Evolutionary conservation across 2,113 vertebrate genomes (phyloP), one percentile per base, ranked within the genome.

Genomic region (Pao palembangensis): DNA sequence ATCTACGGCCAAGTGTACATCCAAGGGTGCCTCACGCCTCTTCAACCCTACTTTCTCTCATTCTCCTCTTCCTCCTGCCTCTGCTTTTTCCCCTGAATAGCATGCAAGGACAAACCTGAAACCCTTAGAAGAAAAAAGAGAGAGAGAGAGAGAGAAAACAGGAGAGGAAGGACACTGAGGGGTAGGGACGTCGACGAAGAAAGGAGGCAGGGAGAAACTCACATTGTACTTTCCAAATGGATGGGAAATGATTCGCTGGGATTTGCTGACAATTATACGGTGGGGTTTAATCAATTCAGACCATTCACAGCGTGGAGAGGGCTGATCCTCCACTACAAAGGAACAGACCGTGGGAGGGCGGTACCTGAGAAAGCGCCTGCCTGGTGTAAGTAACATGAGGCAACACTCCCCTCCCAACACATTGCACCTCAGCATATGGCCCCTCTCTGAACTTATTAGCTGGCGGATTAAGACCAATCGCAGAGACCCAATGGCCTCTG

Each of bases 381-480:
- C 84, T 91, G 94, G 90, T 94, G 92, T 94, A 96, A 95, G 94
- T 94, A 93, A 91, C 86, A 86, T 92, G 93, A 93, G 89, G 88
- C 86, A 87, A 88, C 87, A 85, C 86, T 85, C 88, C 90, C 89
- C 92, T 90, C 90, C 88, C 91, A 85, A 80, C 89, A 88, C 92
- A 93, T 91, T 86, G 91, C 90, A 92, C 88, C 59, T 87, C 90
- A 58, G 93, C 93, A 95, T 95, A 95, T 94, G 95, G 94, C 94
- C 93, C 92, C 91, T 92, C 93, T 94, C 92, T 94, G 94, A 96
- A 95, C 89, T 95, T 95, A 95, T 95, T 95, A 95, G 92, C 90
- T 91, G 87, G 85, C 28, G 89, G 95, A 96, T 96, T 96, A 98
- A 94, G 91, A 91, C 92, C 93, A 94, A 93, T 88, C 89, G 83